phyloP scores from a whole-genome alignment of 2,888 invertebrate species.

The Pachymerium ferrugineum region DNA sequence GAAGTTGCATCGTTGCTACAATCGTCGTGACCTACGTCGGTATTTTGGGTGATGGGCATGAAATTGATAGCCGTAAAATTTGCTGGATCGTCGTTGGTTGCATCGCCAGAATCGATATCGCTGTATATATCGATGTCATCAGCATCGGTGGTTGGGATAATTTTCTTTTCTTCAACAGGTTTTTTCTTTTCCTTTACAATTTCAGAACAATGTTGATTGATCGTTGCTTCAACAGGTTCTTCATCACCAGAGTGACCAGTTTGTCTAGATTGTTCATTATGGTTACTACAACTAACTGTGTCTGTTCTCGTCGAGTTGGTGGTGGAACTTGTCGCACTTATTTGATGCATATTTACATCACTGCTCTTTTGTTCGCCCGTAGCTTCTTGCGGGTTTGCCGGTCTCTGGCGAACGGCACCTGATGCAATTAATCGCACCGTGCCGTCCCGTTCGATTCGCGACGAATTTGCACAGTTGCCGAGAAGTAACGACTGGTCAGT shows the following conservation, averaged over 20 bases:
- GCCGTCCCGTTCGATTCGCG: background rate
- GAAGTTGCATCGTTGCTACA: constrained; percentile 39
- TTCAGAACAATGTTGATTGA: background rate
- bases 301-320: background rate
- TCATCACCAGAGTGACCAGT: background rate
- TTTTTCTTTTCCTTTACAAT: constrained; percentile 30
- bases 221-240: background rate
- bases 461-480: background rate
- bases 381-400: background rate
- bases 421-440: background rate
- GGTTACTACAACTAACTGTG: background rate
- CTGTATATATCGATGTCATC: constrained; percentile 59
- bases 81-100: constrained; percentile 30
- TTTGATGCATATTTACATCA: background rate
- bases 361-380: background rate
- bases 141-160: constrained; percentile 35
- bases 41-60: background rate
- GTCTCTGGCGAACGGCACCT: background rate
- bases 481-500: background rate
- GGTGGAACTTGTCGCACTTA: background rate
- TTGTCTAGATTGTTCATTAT: background rate
- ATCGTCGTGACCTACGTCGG: constrained; percentile 34
- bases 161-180: constrained; percentile 28
- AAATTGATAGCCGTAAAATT: background rate
- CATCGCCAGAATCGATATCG: constrained; percentile 53